A percentile compares a stretch with the other conserved stretches of the same genome.
Conservation (phyloP, 2,797 vertebrate genomes). For the Scyliorhinus canicula region DNA sequence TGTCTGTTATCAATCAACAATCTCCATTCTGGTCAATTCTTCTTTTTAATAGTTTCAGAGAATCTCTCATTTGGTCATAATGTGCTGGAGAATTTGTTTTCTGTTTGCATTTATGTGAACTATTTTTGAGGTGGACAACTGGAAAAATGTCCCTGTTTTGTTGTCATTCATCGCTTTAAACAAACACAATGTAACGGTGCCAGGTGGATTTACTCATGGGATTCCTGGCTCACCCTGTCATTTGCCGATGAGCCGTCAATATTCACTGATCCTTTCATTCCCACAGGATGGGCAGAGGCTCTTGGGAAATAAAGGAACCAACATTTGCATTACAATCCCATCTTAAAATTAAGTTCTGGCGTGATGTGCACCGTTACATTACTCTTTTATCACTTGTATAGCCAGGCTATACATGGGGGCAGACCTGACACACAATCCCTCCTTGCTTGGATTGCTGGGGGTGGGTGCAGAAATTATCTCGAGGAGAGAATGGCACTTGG, state of each 20-base stretch:
- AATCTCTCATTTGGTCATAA: too few relatives aligned
- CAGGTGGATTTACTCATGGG: constrained; percentile 61
- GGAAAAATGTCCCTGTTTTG: background rate
- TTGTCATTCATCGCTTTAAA: constrained; percentile 51
- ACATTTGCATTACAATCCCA: constrained; percentile 54
- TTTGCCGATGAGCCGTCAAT: constrained; percentile 68
- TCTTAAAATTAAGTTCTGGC: constrained; percentile 71
- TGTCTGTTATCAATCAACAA: background rate
- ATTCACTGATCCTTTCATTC: constrained; percentile 70
- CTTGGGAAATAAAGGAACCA: constrained; percentile 71
- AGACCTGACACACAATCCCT: background rate
- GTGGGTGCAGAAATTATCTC: background rate
- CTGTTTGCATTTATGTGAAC: background rate
- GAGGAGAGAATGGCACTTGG: background rate
- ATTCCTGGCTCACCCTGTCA: constrained; percentile 63
- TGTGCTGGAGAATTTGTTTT: background rate
- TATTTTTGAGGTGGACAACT: background rate
- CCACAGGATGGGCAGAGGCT: constrained; percentile 70
- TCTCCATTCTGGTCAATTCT: background rate
- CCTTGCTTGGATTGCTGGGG: background rate
- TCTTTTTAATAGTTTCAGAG: background rate
- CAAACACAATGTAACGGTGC: constrained; percentile 68
- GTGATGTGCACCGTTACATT: constrained; percentile 71
- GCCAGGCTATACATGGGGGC: background rate
- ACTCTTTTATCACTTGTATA: constrained; percentile 60